Conservation (phyloP, 2,113 vertebrate genomes). For the Syngnathoides biaculeatus region DNA sequence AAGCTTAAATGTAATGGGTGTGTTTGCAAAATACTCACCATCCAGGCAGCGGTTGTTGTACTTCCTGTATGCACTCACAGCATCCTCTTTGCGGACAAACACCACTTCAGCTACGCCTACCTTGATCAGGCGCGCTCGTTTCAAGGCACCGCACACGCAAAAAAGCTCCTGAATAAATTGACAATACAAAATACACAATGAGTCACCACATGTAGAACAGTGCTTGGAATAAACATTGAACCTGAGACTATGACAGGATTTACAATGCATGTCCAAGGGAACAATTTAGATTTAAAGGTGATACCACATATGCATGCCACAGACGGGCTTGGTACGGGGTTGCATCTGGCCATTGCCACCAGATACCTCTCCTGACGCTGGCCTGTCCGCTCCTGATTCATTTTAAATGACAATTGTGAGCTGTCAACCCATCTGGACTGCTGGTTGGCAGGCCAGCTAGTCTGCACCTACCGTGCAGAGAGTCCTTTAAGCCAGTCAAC, state of each 20-base stretch:
- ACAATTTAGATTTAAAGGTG: too few species aligned
- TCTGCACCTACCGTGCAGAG: too few species aligned
- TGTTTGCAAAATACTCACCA: conserved; percentile 73
- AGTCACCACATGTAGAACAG: conserved; percentile 2
- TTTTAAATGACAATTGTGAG: too few species aligned
- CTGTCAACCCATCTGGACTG: too few species aligned
- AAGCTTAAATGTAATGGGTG: neutral
- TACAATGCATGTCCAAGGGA: neutral
- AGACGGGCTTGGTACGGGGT: too few species aligned
- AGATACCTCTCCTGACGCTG: too few species aligned
- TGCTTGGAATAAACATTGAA: neutral
- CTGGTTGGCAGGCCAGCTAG: too few species aligned
- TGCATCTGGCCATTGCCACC: too few species aligned
- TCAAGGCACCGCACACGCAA: conserved; percentile 95
- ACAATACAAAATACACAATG: conserved; percentile 21
- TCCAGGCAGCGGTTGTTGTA: conserved; percentile 98
- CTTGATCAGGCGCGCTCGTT: conserved; percentile 88
- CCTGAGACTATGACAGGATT: too few species aligned
- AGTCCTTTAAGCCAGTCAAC: too few species aligned
- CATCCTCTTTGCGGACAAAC: conserved; percentile 96
- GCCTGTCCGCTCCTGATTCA: too few species aligned
- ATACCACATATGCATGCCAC: too few species aligned
- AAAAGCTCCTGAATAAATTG: conserved; percentile 83
- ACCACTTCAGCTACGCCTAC: conserved; percentile 96
- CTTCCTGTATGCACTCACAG: conserved; percentile 93